Base-by-base conservation (phyloP, 1,140 invertebrate genomes). In the Psilanteris sp. region DNA sequence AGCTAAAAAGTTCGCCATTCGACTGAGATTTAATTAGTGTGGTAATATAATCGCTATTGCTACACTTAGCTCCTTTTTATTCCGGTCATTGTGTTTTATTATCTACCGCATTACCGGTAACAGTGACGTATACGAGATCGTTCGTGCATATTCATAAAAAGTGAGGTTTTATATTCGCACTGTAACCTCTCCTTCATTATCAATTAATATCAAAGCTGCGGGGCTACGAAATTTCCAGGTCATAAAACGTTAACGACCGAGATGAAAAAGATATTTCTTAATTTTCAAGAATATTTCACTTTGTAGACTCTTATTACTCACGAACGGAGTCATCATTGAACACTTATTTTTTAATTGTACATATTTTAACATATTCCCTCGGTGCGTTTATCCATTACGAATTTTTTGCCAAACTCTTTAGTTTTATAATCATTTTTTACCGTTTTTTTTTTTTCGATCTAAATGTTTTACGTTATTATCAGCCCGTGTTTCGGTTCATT, bases 231-330 rank as follows among this genome's bases (percentile, higher is more conserved):
- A 57, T 50, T 31, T 57, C 50, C 37, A 36, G 50, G 27, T 6
- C 27, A 11, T 68, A 68, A 68, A 68, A 68, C 16, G 41, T 68
- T 68, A 68, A 68, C 64, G 64, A 57, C 13, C 41, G 18, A 57
- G 52, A 68, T 57, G 52, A 41, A 57, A 57, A 50, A 57, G 64
- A 68, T 68, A 68, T 68, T 68, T 68, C 64, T 68, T 68, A 39
- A 68, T 68, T 68, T 68, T 57, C 52, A 22, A 41, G 52, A 68
- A 68, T 57, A 37, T 37, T 44, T 57, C 48, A 66, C 26, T 46
- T 43, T 20, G 62, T 32, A 18, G 22, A 54, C 20, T 54, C 22
- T 52, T 66, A 66, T 54, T 43, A 54, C 34, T 50, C 14, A 37
- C 36, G 41, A 34, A 9, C 27, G 11, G 5, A 11, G 48, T 54